Evolutionary conservation across 2,113 vertebrate genomes (phyloP), one percentile per base, ranked within the genome.

Genomic region (Nettapus auritus): DNA sequence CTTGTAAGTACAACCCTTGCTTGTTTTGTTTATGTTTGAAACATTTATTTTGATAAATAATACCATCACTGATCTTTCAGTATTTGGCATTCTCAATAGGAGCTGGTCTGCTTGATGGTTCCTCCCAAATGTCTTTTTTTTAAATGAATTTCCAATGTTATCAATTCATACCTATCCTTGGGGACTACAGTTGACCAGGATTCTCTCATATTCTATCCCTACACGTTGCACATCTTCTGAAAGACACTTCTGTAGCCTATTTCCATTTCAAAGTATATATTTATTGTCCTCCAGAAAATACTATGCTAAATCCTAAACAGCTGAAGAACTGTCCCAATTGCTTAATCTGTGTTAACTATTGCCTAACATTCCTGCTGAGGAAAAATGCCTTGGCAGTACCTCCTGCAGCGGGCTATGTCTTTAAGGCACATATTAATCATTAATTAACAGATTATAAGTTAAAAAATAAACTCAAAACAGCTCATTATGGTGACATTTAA

Each of bases 361-460:
- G 88, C 76, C 53, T 94, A 68, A 92, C 82, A 59, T 80, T 79
- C 90, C 94, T 69, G 92, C 93, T 96, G 93, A 68, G 93, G 56
- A 57, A 87, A 94, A 95, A 92, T 75, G 90, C 74, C 48, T 94
- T 16, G 2, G 66, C 69, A 89, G 53, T 88, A 93, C 92, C 93
- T 89, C 95, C 93, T 93, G 92, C 88, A 69, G 93, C 71, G 88
- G 93, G 66, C 79, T 92, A 16, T 86, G 88, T 86, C 95, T 96
- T 95, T 94, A 96, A 96, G 94, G 77, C 82, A 88, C 57, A 69
- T n/a, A 92, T 92, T 95, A 96, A 78, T 92, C 1, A 11, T 93
- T 96, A 96, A 97, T 97, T 96, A 96, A 95, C 77, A 95, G 83
- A 93, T 96, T 95, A 91, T 57, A 93, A 94, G 88, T 93, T 84